These are phyloP conservation scores for Campoplex nolae DNA, from an alignment of 2,888 invertebrate genomes.

Conservation along the genomic window DNA sequence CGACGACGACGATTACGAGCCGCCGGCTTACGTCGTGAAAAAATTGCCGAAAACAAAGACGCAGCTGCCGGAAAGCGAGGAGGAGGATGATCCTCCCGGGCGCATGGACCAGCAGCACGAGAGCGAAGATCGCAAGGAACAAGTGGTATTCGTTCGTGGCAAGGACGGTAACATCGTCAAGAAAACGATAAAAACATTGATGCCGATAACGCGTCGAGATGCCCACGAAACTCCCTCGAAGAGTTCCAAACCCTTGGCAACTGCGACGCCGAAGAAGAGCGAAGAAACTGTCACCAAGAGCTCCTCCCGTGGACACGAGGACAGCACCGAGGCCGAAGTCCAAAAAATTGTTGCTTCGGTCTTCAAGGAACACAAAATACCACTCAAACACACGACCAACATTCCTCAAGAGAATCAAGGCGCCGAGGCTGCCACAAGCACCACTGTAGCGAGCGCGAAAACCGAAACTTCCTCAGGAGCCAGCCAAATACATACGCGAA, in stretches of 20 bases:
- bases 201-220: slow-evolving; percentile 79
- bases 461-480: slow-evolving; percentile 1
- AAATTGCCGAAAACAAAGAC: slow-evolving; percentile 78
- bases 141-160: slow-evolving; percentile 80
- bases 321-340: slow-evolving; percentile 83
- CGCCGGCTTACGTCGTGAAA: slow-evolving; percentile 80
- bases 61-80: slow-evolving; percentile 75
- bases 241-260: slow-evolving; percentile 19
- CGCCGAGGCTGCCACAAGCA: slow-evolving; percentile 29
- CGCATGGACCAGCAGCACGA: slow-evolving; percentile 63
- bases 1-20: slow-evolving; percentile 81
- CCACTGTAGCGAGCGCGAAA: slow-evolving; percentile 25
- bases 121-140: slow-evolving; percentile 79
- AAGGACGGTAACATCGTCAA: slow-evolving; percentile 83
- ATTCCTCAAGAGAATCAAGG: slow-evolving; percentile 73
- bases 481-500: slow-evolving; percentile 56
- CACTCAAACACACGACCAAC: slow-evolving; percentile 78
- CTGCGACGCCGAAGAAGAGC: slow-evolving; percentile 62
- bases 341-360: slow-evolving; percentile 83
- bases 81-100: slow-evolving; percentile 75
- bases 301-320: slow-evolving; percentile 69
- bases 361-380: slow-evolving; percentile 83
- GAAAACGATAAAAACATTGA: slow-evolving; percentile 83
- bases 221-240: slow-evolving; percentile 46
- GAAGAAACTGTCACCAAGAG: slow-evolving; percentile 69